Conservation (phyloP, 2,888 invertebrate genomes). For the Tridacna crocea region DNA sequence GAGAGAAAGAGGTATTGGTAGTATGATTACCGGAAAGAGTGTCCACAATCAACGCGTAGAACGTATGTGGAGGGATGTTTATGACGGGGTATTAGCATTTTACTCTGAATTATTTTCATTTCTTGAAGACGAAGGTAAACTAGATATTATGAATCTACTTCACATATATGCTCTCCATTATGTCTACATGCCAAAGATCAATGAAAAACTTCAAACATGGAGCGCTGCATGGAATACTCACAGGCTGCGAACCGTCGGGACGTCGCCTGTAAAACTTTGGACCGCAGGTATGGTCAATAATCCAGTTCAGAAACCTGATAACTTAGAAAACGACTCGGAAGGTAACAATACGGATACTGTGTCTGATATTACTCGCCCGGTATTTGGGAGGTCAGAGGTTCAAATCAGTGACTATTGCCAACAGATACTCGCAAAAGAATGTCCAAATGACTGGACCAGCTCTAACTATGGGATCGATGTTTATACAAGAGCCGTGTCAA, state of each 20-base stretch:
- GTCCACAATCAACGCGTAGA: constrained; percentile 46
- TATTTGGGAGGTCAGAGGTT: neutral
- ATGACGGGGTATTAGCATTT: constrained; percentile 34
- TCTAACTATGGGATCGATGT: constrained; percentile 24
- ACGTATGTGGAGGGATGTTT: constrained; percentile 39
- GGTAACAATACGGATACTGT: neutral
- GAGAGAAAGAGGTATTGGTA: constrained; percentile 24
- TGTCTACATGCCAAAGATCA: constrained; percentile 28
- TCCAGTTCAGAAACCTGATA: neutral
- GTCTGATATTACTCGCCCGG: neutral
- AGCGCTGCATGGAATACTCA: constrained; percentile 20
- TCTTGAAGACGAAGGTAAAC: constrained; percentile 30
- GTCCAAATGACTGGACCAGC: constrained; percentile 7
- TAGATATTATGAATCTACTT: constrained; percentile 18
- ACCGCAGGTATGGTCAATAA: constrained; percentile 14
- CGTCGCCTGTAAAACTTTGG: constrained; percentile 12
- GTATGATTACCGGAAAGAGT: constrained; percentile 43
- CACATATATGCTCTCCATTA: constrained; percentile 40
- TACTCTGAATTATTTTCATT: too few species aligned
- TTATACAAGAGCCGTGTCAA: constrained; percentile 7
- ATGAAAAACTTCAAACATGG: constrained; percentile 22
- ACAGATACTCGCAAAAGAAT: neutral
- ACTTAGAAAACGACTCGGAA: neutral
- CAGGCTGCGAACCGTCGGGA: constrained; percentile 17
- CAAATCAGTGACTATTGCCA: neutral